Evolutionary conservation across 2,113 vertebrate genomes (phyloP).

Genomic region (Morone saxatilis): DNA sequence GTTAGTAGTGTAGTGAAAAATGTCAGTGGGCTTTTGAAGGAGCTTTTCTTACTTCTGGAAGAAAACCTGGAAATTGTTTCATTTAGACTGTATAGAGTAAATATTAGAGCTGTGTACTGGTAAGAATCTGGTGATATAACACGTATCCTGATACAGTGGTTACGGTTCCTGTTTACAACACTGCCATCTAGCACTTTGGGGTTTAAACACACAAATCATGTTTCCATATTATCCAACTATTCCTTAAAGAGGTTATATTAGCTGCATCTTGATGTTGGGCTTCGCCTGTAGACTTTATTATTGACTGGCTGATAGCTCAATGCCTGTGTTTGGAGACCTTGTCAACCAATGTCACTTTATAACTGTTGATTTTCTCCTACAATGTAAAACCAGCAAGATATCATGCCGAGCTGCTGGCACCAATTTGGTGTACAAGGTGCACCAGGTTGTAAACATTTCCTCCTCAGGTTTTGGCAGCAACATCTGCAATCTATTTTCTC

Average conservation of each 20-base stretch:
- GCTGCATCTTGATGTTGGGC: neutral
- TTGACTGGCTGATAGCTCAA: neutral
- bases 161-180: too few relatives aligned
- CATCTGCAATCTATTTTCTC: slow-evolving; percentile 76
- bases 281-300: neutral
- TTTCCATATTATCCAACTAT: too few relatives aligned
- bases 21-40: too few relatives aligned
- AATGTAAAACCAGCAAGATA: slow-evolving; percentile 13
- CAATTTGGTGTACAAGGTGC: slow-evolving; percentile 61
- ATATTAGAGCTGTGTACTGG: too few relatives aligned
- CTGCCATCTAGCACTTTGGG: too few relatives aligned
- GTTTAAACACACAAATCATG: too few relatives aligned
- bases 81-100: too few relatives aligned
- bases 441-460: slow-evolving; percentile 73
- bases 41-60: too few relatives aligned
- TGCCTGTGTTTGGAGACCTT: neutral
- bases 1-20: too few relatives aligned
- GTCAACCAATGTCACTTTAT: neutral
- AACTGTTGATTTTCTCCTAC: neutral
- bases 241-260: neutral
- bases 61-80: too few relatives aligned
- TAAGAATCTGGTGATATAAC: too few relatives aligned
- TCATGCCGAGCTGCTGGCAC: slow-evolving; percentile 50
- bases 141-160: too few relatives aligned
- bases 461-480: slow-evolving; percentile 57